These are phyloP conservation scores for Myripristis jacobus DNA, from an alignment of 2,797 vertebrate species.

Conservation along the genomic window DNA sequence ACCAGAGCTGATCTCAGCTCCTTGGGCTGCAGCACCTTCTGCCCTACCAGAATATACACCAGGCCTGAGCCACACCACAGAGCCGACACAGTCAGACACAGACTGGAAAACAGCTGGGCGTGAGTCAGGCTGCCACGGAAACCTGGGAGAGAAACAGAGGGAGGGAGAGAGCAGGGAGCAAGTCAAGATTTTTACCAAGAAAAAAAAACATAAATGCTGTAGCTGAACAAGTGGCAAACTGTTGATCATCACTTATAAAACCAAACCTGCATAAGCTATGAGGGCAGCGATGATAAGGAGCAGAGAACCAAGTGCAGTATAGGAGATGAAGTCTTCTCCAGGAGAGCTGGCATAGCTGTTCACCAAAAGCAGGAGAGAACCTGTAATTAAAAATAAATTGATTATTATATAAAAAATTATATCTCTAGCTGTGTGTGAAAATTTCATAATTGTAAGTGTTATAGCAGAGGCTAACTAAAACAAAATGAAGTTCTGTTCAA, in stretches of 20 bases:
- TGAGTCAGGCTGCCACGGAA: conserved; percentile 76
- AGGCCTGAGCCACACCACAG: conserved; percentile 88
- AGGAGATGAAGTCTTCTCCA: conserved; percentile 76
- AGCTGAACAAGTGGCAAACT: not conserved
- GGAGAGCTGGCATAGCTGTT: conserved; percentile 81
- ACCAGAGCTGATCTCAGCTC: conserved; percentile 77
- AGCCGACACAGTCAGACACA: conserved; percentile 86
- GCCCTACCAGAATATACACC: conserved; percentile 83
- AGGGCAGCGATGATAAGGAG: conserved; percentile 83
- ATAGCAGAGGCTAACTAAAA: not conserved
- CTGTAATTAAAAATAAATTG: conserved; percentile 62
- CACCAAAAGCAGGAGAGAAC: conserved; percentile 86
- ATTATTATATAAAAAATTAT: no score
- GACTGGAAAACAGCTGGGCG: conserved; percentile 75
- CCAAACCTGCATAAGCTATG: conserved; percentile 86
- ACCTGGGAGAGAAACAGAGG: conserved; percentile 72
- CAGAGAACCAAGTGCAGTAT: conserved; percentile 84
- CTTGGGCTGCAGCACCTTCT: conserved; percentile 59
- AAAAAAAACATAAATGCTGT: no score
- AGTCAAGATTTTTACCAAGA: rapidly evolving
- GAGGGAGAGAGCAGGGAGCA: not conserved
- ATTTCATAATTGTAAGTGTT: no score
- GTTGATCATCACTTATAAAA: not conserved
- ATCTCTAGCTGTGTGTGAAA: no score
- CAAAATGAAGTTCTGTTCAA: not conserved